These are phyloP conservation scores for Euura lappo DNA, from an alignment of 1,140 invertebrate species.

Conservation along the genomic window DNA sequence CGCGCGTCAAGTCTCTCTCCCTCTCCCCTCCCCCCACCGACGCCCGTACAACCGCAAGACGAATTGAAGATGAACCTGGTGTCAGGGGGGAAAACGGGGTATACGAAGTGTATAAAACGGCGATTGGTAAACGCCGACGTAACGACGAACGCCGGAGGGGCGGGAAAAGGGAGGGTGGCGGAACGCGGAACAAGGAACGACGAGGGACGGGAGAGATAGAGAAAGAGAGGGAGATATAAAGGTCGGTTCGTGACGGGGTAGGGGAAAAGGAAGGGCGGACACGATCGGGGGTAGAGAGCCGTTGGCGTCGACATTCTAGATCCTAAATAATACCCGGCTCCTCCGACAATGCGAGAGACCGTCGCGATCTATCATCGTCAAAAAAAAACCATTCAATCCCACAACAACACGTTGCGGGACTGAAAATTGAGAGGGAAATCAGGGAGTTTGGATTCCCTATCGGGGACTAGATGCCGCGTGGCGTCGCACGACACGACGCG, in stretches of 20 bases:
- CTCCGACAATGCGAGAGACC: no score
- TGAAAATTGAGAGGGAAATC: no score
- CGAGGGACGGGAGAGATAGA: neutral
- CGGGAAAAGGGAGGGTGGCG: neutral
- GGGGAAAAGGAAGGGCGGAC: conserved; percentile 24
- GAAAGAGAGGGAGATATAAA: conserved; percentile 12
- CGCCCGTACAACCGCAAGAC: no score
- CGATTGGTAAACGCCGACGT: neutral
- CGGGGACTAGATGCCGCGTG: neutral
- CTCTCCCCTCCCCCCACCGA: neutral
- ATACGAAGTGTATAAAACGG: neutral
- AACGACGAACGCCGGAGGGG: neutral
- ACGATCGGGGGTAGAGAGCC: no score
- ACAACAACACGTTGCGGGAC: no score
- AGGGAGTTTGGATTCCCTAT: neutral
- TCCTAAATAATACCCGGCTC: no score
- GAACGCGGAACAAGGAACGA: neutral
- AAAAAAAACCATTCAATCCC: no score
- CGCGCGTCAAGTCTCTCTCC: neutral
- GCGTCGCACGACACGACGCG: neutral
- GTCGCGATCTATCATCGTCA: no score
- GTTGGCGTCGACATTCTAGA: no score
- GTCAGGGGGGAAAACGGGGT: no score
- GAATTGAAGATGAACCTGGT: no score
- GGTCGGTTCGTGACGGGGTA: neutral